Conservation (phyloP, 2,113 vertebrate genomes). For the Cyprinus carpio region DNA sequence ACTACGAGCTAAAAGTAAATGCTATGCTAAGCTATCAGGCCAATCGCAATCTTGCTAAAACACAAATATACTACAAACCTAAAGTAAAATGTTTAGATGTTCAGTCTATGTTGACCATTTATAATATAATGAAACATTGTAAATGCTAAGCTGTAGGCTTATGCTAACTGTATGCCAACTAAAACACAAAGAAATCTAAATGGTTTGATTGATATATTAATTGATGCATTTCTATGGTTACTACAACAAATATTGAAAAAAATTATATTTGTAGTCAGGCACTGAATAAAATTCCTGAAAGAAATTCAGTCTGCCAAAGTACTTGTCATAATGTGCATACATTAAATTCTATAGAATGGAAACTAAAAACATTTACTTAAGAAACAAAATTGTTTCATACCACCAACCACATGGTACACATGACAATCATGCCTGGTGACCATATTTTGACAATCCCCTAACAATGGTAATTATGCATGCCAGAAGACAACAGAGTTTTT, state of each 20-base stretch:
- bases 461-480: background rate
- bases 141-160: background rate
- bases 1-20: background rate
- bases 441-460: background rate
- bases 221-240: background rate
- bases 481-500: background rate
- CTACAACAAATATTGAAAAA: background rate
- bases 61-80: background rate
- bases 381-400: background rate
- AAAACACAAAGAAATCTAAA: background rate
- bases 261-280: background rate
- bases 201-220: background rate
- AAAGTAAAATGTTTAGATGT: background rate
- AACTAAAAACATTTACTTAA: background rate
- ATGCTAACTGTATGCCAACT: background rate
- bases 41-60: background rate
- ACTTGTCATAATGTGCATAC: background rate
- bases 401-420: background rate
- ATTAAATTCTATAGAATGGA: background rate
- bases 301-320: background rate
- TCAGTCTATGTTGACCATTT: background rate
- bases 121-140: background rate
- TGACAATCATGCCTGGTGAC: background rate
- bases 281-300: background rate
- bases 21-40: background rate